Conservation (phyloP, 2,888 invertebrate genomes). For the Leptinotarsa tumamoca region DNA sequence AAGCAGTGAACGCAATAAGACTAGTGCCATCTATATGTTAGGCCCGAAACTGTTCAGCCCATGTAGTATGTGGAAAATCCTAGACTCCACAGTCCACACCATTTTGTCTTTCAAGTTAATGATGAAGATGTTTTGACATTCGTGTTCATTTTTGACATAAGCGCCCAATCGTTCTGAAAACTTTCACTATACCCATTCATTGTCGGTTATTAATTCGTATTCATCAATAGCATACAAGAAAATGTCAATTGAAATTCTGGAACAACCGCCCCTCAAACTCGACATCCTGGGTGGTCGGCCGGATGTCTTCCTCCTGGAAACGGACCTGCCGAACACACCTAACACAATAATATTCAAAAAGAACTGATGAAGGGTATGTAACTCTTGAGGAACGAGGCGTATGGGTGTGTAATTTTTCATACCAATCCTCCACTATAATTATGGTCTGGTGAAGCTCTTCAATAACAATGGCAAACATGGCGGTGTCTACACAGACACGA, state of each 20-base stretch:
- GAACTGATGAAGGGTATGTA: slow-evolving; percentile 41
- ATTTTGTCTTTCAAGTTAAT: no score
- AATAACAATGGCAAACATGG: slow-evolving; percentile 41
- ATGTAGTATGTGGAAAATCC: no score
- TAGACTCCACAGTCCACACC: no score
- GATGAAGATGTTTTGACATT: no score
- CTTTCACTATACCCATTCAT: no score
- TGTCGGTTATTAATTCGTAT: no score
- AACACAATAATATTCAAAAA: slow-evolving; percentile 38
- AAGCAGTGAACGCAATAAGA: no score
- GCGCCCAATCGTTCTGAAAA: no score
- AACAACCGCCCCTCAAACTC: background rate
- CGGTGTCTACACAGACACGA: slow-evolving; percentile 38
- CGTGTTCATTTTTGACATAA: no score
- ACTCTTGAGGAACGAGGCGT: slow-evolving; percentile 42
- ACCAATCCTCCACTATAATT: slow-evolving; percentile 44
- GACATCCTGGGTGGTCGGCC: slow-evolving; percentile 20
- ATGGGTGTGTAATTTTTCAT: slow-evolving; percentile 43
- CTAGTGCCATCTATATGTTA: no score
- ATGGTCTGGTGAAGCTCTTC: slow-evolving; percentile 43
- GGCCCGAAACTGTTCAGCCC: no score
- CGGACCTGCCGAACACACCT: slow-evolving; percentile 39
- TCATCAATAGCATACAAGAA: no score
- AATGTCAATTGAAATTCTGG: slow-evolving; percentile 1
- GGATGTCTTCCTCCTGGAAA: slow-evolving; percentile 23